Base-by-base conservation (phyloP, 2,888 invertebrate genomes). In the Drosophila merina region DNA sequence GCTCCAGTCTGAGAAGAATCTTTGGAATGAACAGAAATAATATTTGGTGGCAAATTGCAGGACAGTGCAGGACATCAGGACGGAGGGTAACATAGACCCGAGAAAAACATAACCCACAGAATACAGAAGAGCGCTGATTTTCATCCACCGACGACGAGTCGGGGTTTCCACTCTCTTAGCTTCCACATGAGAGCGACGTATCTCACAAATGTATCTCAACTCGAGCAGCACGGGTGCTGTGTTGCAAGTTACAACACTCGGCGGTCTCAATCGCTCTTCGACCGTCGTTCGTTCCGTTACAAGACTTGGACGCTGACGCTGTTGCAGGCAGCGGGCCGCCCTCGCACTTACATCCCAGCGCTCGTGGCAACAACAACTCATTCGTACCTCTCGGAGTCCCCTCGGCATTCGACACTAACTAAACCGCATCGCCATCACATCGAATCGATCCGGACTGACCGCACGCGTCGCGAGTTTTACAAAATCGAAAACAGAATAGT, bases 201-300 rank as follows among this genome's bases (percentile, higher is more conserved):
- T 28, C 28, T 28, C 28, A 28, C 28, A 6, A 28, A 28, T 28
- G 28, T 28, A 28, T 28, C 28, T 28, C 28, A 28, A 28, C 28
- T 4, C 28, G 28, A 28, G 28, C 28, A 4, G 28, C 28, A 28
- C 30, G 10, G 56, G 50, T 59, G 74, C 76, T 80, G 72, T 63
- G 72, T 60, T 74, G 75, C 66, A 69, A 66, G 59, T 47, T 81
- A 81, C 79, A 83, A 67, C 70, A 51, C 59, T 78, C 74, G 73
- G 75, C 78, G 76, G 74, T 67, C 78, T 87, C 87, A 87, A 86
- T 88, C 76, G 87, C 74, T 87, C 86, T 79, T 82, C 76, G 86
- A 82, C 87, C 86, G 86, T 86, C 88, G 87, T 88, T 74, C 84
- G 74, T 76, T 77, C 74, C 80, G 87, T 87, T 87, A 85, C 88